Base-by-base conservation (phyloP, 2,113 vertebrate species). In the Lepus americanus region DNA sequence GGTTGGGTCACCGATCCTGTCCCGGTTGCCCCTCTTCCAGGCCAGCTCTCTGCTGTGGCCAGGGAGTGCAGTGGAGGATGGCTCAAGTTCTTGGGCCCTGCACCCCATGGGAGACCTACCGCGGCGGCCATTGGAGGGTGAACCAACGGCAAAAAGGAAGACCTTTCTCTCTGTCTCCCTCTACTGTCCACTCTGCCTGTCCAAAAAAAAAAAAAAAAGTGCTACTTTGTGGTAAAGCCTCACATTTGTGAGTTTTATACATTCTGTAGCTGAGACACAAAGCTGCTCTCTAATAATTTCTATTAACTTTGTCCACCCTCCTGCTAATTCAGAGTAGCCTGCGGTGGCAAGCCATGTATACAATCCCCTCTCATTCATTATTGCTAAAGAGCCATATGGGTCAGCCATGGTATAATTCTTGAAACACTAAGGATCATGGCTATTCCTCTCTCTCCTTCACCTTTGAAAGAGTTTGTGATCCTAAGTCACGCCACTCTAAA, bases 211-310 rank as follows among this genome's bases (percentile, higher is more conserved):
- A 36, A 36, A 36, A 36, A 80, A 93, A 91, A 69, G 33, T 25
- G 29, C 55, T 80, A 12, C 63, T 94, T 76, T 85, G 79, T 73
- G 63, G 63, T 22, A 59, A 89, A 79, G 17, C 25, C 91, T 94
- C 77, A 85, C 39, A 92, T 9, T 44, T 64, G 44, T 70, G 53
- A 77, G 19, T 83, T 67, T 36, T 14, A 22, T 22, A 4, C 51
- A 31, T 23, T 85, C 49, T 72, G n/a, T 16, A 69, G 53, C 22
- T 9, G 33, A 92, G 51, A 74, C 55, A 70, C 9, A 53, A 14
- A 81, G 29, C 1, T 44, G 51, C 14, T 36, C 64, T 94, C 36
- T 61, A 61, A 93, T 82, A 66, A 74, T 64, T 33, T 61, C 11
- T 36, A 36, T 36, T 53, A 93, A 76, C 17, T 61, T 33, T 64